Evolutionary conservation across 1,140 invertebrate genomes (phyloP).

Genomic region (Cryptotermes secundus): DNA sequence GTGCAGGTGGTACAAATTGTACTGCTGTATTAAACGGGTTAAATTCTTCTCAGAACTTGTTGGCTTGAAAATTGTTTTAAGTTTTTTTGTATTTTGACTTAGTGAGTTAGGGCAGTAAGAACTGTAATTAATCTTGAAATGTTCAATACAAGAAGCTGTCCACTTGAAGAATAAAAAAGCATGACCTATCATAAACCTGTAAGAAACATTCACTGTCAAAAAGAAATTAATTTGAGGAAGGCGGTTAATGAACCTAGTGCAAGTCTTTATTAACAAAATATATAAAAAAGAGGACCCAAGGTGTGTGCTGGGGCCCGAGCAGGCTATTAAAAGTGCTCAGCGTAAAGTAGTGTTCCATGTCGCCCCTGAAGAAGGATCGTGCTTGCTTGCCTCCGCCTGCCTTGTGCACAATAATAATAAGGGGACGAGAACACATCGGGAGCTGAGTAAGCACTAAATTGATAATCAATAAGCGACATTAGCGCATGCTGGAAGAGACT

Average conservation of each 20-base stretch:
- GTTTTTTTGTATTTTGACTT: neutral
- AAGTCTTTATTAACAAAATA: neutral
- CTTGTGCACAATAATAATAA: conserved; percentile 20
- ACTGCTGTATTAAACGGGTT: too few species aligned
- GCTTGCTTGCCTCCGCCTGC: neutral
- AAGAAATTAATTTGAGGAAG: neutral
- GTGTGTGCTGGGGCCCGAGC: neutral
- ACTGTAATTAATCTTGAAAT: neutral
- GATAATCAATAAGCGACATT: conserved; percentile 33
- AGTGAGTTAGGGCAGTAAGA: neutral
- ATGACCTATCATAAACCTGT: neutral
- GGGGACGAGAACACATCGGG: conserved; percentile 24
- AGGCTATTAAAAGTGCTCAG: conserved; percentile 13
- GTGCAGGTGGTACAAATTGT: too few species aligned
- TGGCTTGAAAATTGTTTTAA: too few species aligned
- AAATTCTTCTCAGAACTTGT: too few species aligned
- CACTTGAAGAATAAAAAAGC: conserved; percentile 7
- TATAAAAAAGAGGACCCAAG: neutral
- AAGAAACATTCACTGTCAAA: neutral
- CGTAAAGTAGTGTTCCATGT: conserved; percentile 24
- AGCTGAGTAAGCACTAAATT: conserved; percentile 35
- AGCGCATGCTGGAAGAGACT: conserved; percentile 21
- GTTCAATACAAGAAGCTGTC: neutral
- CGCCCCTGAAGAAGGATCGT: neutral
- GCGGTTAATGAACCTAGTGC: neutral